These are phyloP conservation scores for Seladonia tumulorum DNA, from an alignment of 2,888 invertebrate species.

Conservation along the genomic window DNA sequence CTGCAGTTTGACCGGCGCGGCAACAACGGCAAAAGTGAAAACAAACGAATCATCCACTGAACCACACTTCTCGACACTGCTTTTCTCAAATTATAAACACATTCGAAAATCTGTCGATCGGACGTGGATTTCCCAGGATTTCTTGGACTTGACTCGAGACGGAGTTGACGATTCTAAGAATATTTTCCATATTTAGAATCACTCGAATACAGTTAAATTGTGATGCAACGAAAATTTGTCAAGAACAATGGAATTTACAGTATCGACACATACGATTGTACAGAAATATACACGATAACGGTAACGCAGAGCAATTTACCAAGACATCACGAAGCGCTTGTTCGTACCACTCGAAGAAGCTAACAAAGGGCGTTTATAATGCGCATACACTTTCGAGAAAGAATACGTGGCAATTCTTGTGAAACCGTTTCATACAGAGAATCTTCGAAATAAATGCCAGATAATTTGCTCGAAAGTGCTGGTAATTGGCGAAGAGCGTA, in stretches of 20 bases:
- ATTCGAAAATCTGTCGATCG: too few relatives aligned
- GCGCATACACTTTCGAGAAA: background rate
- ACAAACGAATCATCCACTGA: background rate
- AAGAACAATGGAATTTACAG: too few relatives aligned
- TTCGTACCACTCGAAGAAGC: background rate
- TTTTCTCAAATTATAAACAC: too few relatives aligned
- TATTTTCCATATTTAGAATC: too few relatives aligned
- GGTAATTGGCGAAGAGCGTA: background rate
- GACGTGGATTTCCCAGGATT: too few relatives aligned
- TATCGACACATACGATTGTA: too few relatives aligned
- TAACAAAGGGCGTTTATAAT: background rate
- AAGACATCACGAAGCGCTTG: background rate
- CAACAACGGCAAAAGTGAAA: conserved; percentile 39
- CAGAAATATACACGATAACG: background rate
- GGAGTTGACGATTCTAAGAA: too few relatives aligned
- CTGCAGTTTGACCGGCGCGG: conserved; percentile 21
- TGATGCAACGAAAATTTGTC: too few relatives aligned
- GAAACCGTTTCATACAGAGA: background rate
- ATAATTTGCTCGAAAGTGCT: conserved; percentile 33
- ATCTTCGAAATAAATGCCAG: background rate
- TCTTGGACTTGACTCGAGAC: too few relatives aligned
- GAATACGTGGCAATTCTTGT: background rate
- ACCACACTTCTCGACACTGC: background rate
- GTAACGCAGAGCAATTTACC: background rate
- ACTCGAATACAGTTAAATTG: too few relatives aligned